phyloP scores from a whole-genome alignment of 2,797 vertebrate genomes.

The Muraenolepis orangiensis region DNA sequence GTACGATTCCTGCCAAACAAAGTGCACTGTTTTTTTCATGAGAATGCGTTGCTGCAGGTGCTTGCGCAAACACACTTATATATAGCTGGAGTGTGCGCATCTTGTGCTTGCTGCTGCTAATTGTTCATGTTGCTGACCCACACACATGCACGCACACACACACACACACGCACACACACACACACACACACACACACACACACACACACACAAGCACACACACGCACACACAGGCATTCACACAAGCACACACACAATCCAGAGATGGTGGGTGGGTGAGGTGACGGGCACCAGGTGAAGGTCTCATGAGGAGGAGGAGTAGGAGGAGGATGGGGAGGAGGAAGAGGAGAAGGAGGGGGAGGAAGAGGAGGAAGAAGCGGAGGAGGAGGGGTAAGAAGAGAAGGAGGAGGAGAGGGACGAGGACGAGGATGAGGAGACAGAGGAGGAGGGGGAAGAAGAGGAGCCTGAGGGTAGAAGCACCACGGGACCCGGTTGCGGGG shows the following conservation, averaged over 20 bases:
- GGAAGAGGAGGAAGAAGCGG: too few species aligned
- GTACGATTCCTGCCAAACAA: too few species aligned
- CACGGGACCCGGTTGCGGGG: slow-evolving; percentile 52
- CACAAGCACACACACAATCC: not conserved
- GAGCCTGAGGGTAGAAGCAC: not conserved
- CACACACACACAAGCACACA: too few species aligned
- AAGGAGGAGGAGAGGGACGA: too few species aligned
- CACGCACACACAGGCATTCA: not conserved
- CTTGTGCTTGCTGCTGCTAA: not conserved
- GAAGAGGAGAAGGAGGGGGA: too few species aligned
- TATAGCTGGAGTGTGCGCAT: too few species aligned
- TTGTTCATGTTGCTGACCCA: not conserved
- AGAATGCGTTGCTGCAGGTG: too few species aligned
- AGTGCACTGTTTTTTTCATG: too few species aligned
- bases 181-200: not conserved
- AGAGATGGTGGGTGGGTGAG: not conserved
- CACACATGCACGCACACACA: not conserved
- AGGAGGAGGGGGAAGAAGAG: not conserved
- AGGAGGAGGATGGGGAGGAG: too few species aligned
- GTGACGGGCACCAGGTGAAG: not conserved
- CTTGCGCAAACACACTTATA: too few species aligned
- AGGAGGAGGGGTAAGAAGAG: too few species aligned
- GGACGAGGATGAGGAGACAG: slow-evolving; percentile 1
- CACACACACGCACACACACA: not conserved
- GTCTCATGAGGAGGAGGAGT: not conserved